Conservation (phyloP, 2,888 invertebrate genomes). For the Hipparchia semele region DNA sequence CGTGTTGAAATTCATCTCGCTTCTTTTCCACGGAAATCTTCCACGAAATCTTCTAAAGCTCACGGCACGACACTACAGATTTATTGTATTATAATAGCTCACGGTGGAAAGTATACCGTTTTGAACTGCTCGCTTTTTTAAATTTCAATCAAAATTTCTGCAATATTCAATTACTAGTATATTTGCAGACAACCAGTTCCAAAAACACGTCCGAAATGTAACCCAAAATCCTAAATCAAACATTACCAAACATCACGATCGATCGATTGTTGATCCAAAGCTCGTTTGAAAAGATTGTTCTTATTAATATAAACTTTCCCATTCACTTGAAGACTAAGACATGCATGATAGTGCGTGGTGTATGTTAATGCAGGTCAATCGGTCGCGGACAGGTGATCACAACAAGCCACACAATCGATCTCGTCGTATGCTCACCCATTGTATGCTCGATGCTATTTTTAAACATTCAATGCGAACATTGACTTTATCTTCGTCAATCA, state of each 20-base stretch:
- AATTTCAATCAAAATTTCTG: slow-evolving; percentile 53
- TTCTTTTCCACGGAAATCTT: neutral
- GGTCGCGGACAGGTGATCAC: slow-evolving; percentile 64
- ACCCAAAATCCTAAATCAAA: slow-evolving; percentile 29
- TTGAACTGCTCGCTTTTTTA: slow-evolving; percentile 53
- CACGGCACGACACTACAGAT: slow-evolving; percentile 35
- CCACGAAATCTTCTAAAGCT: neutral
- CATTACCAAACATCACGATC: slow-evolving; percentile 13
- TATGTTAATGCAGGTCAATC: slow-evolving; percentile 61
- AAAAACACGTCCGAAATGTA: slow-evolving; percentile 27
- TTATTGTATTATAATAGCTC: slow-evolving; percentile 62
- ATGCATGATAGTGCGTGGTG: slow-evolving; percentile 29
- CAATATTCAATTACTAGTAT: slow-evolving; percentile 19
- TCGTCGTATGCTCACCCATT: slow-evolving; percentile 43
- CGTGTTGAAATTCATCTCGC: neutral
- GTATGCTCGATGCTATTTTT: slow-evolving; percentile 49
- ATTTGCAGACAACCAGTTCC: slow-evolving; percentile 31
- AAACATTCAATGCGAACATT: slow-evolving; percentile 42
- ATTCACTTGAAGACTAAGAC: slow-evolving; percentile 17
- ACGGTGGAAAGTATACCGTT: slow-evolving; percentile 60
- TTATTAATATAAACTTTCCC: slow-evolving; percentile 23
- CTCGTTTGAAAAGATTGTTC: slow-evolving; percentile 11
- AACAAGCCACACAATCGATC: slow-evolving; percentile 35
- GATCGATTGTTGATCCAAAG: slow-evolving; percentile 8
- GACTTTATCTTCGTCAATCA: slow-evolving; percentile 60